Conservation (phyloP, 2,797 vertebrate genomes). For the Lacerta viridis region DNA sequence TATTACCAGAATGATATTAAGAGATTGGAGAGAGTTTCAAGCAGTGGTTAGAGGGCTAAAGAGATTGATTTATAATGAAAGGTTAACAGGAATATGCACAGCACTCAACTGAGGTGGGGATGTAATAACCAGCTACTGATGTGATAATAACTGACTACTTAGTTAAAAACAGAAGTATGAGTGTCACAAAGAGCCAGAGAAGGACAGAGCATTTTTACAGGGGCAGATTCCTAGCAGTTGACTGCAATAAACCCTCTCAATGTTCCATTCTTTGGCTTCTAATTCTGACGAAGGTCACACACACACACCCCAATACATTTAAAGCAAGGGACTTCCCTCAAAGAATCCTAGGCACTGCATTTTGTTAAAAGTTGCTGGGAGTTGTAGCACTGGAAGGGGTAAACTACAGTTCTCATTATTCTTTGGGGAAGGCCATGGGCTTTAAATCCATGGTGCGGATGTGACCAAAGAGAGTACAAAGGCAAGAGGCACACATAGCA, state of each 20-base stretch:
- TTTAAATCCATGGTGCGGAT: too few relatives aligned
- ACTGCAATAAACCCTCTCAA: not conserved
- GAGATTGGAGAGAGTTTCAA: constrained; percentile 32
- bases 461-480: too few relatives aligned
- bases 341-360: too few relatives aligned
- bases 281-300: not conserved
- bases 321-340: too few relatives aligned
- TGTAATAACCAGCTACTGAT: constrained; percentile 50
- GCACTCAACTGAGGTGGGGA: constrained; percentile 29
- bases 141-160: constrained; percentile 52
- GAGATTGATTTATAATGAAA: constrained; percentile 53
- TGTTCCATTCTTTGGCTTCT: not conserved
- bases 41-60: constrained; percentile 13
- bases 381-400: too few relatives aligned
- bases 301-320: too few relatives aligned
- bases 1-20: constrained; percentile 34
- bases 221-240: constrained; percentile 13
- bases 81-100: constrained; percentile 39
- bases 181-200: not conserved
- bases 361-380: too few relatives aligned
- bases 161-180: constrained; percentile 46
- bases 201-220: constrained; percentile 22
- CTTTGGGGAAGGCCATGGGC: too few relatives aligned
- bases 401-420: too few relatives aligned
- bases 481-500: too few relatives aligned